Evolutionary conservation across 92 coral and sea anemone genomes (phyloP), one percentile per base, ranked within the genome.

Genomic region (Virgularia gustaviana): DNA sequence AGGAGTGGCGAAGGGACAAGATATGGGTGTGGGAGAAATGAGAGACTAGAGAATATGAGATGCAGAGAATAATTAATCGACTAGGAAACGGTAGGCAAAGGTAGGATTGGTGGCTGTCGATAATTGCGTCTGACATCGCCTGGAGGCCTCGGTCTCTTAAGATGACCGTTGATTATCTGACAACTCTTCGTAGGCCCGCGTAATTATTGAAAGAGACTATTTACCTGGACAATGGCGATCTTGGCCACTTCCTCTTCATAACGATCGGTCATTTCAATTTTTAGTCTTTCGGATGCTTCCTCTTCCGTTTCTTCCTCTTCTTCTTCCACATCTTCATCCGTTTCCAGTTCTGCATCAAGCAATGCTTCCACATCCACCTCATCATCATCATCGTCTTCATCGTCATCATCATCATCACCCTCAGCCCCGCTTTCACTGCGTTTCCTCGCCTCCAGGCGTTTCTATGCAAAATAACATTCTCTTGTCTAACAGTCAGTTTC

Each of bases 271-370:
- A 91, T 88, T 78, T 91, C 97, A 7, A 90, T 84, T 57, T 89
- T 91, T 67, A 91, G 78, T 23, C 97, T 72, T 60, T 88, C 97
- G 16, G 79, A 80, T 44, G 97, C 97, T 49, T 91, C 97, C 45
- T 88, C 96, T 49, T 91, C 97, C 1, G 85, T 91, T 65, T 91
- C 97, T 30, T 91, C 97, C 41, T 91, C 97, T 9, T 90, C 97
- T 10, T 91, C 97, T 18, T 91, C 97, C 61, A 78, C 39, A 36
- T 91, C 96, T 24, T 90, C 96, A 9, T 87, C 91, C 5, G 88
- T 96, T 55, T 91, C 97, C 47, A 80, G 81, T 16, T 83, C 91
- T 11, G 85, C 91, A 63, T 86, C 88, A 36, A 87, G 63, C 38
- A 84, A 43, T 9, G 79, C 84, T 20, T 88, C 96, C 23, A 88